A percentile compares a stretch with the other conserved stretches of the same genome.
phyloP scores from a whole-genome alignment of 2,888 invertebrate genomes.

The Osmoderma eremita region DNA sequence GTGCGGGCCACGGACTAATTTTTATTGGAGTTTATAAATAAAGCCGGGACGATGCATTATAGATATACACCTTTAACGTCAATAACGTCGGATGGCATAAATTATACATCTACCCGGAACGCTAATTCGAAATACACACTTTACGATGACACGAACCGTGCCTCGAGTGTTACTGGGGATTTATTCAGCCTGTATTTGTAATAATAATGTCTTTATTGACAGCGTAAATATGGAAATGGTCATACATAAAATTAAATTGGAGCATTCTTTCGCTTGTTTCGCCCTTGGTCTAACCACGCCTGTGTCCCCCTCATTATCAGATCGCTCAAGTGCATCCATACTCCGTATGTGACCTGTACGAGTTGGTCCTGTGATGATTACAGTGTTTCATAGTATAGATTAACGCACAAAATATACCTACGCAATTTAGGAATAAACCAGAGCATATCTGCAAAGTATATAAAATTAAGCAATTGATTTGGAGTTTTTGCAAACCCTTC shows the following conservation, averaged over 20 bases:
- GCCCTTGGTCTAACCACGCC: not conserved
- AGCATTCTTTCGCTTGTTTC: not conserved
- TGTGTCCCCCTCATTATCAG: not conserved
- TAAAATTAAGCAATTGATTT: too few relatives aligned
- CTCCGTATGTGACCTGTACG: too few relatives aligned
- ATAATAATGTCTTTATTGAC: slow-evolving; percentile 37
- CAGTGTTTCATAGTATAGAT: too few relatives aligned
- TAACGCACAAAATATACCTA: too few relatives aligned
- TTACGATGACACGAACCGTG: slow-evolving; percentile 31
- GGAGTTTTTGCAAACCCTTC: too few relatives aligned
- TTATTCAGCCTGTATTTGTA: slow-evolving; percentile 29
- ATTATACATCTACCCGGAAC: slow-evolving; percentile 21
- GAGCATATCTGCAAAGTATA: too few relatives aligned
- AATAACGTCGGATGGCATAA: slow-evolving; percentile 34
- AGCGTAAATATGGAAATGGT: slow-evolving; percentile 28
- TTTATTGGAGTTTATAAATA: slow-evolving; percentile 41
- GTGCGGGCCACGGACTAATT: slow-evolving; percentile 34
- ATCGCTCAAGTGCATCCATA: too few relatives aligned
- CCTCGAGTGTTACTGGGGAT: slow-evolving; percentile 30
- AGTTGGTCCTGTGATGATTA: too few relatives aligned
- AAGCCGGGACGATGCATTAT: slow-evolving; percentile 23
- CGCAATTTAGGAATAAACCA: too few relatives aligned
- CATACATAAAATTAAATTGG: slow-evolving; percentile 23
- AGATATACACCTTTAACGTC: slow-evolving; percentile 35
- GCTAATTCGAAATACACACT: slow-evolving; percentile 38